phyloP scores from a whole-genome alignment of 1,140 invertebrate genomes.

The Tetramorium simillimum region DNA sequence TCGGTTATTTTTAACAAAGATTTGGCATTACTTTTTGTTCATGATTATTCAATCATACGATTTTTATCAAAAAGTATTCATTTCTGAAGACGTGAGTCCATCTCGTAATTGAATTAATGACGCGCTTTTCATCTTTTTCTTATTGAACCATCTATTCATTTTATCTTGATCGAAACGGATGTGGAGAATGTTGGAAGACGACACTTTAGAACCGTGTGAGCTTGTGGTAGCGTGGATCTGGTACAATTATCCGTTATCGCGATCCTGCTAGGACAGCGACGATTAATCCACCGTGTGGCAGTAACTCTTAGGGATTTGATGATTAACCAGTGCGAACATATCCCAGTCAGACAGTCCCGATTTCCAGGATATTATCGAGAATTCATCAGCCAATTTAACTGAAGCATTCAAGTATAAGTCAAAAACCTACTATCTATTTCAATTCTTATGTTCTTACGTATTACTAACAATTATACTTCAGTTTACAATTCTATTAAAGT shows the following conservation, averaged over 20 bases:
- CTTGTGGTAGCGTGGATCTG: not conserved
- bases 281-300: constrained; percentile 61
- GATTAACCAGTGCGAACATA: constrained; percentile 54
- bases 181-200: not conserved
- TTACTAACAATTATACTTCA: not conserved
- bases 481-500: not conserved
- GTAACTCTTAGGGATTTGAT: constrained; percentile 49
- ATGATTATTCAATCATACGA: not conserved
- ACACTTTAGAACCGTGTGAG: constrained; percentile 25
- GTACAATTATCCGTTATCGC: constrained; percentile 41
- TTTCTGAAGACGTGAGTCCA: not conserved
- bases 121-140: not conserved
- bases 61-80: not conserved
- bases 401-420: constrained; percentile 17
- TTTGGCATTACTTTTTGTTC: not conserved
- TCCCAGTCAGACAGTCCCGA: not conserved
- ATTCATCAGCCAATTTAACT: constrained; percentile 4
- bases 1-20: not conserved
- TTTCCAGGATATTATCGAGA: constrained; percentile 35
- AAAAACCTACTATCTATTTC: constrained; percentile 10
- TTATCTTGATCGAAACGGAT: constrained; percentile 13
- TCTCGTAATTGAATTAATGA: not conserved
- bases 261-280: constrained; percentile 1
- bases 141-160: not conserved
- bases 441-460: not conserved